These are phyloP conservation scores for Percina caprodes DNA, from an alignment of 2,113 vertebrate genomes.

Conservation along the genomic window DNA sequence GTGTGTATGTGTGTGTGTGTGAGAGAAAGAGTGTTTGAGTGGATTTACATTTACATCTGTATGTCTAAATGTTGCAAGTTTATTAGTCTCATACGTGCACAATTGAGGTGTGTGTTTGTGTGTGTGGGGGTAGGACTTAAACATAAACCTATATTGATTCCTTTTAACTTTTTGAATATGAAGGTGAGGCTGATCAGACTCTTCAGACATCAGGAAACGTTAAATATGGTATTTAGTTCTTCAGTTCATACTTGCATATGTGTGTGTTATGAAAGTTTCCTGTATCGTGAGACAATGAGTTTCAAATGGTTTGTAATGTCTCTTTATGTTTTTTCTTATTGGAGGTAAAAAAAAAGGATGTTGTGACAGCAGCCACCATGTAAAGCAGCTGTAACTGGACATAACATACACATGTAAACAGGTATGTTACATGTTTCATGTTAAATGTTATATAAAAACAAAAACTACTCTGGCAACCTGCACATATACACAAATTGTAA, in stretches of 20 bases:
- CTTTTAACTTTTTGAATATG: neutral
- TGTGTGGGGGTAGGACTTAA: neutral
- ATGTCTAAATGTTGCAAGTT: neutral
- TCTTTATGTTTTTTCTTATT: neutral
- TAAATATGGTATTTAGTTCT: constrained; percentile 10
- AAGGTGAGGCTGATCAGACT: neutral
- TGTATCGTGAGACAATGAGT: neutral
- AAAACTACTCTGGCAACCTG: neutral
- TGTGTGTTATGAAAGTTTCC: neutral
- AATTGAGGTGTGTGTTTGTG: neutral
- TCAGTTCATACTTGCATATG: neutral
- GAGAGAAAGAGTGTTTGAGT: constrained; percentile 1
- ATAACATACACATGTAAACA: constrained; percentile 8
- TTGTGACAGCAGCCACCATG: neutral
- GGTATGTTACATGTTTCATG: constrained; percentile 22
- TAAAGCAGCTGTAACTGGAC: neutral
- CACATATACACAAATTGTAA: neutral
- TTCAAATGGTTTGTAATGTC: neutral
- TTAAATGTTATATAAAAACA: neutral
- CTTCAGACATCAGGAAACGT: neutral
- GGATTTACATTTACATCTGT: neutral
- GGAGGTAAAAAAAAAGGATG: constrained; percentile 17
- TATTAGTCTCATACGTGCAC: neutral
- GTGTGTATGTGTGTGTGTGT: neutral
- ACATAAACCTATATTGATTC: neutral